A percentile compares a stretch with the other conserved stretches of the same genome.
These are phyloP conservation scores for Drosophila bifasciata DNA, from an alignment of 1,140 invertebrate species.

Conservation along the genomic window DNA sequence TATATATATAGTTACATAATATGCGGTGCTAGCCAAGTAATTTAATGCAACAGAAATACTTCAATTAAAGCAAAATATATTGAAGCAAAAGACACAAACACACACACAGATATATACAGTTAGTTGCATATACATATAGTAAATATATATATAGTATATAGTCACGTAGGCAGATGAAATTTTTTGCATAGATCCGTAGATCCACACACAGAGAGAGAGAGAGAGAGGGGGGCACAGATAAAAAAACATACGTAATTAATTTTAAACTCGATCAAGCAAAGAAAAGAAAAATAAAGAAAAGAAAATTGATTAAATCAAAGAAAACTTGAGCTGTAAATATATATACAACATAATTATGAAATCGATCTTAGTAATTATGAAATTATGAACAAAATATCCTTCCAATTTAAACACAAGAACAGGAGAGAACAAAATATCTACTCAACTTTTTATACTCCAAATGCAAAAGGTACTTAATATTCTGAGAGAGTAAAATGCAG, in stretches of 20 bases:
- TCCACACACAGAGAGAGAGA: constrained; percentile 3
- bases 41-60: neutral
- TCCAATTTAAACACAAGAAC: constrained; percentile 41
- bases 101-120: constrained; percentile 2
- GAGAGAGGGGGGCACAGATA: too few relatives aligned
- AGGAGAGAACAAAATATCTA: constrained; percentile 19
- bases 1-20: constrained; percentile 59
- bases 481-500: constrained; percentile 9
- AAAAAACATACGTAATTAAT: constrained; percentile 72
- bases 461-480: constrained; percentile 3
- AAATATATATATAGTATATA: constrained; percentile 17
- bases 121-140: constrained; percentile 30
- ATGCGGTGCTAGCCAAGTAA: constrained; percentile 74
- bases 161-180: constrained; percentile 60
- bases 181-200: constrained; percentile 61
- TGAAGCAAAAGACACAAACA: constrained; percentile 4
- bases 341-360: constrained; percentile 15
- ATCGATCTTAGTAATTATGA: constrained; percentile 1
- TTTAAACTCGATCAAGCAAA: constrained; percentile 53
- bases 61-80: too few relatives aligned
- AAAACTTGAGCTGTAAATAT: constrained; percentile 49
- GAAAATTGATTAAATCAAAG: constrained; percentile 26
- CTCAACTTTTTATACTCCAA: constrained; percentile 34
- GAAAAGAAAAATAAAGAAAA: constrained; percentile 5
- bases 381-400: constrained; percentile 60